Percentiles rank a stretch among this genome's conserved stretches.
phyloP scores from a whole-genome alignment of 2,797 vertebrate species.

The Thalassophryne amazonica region DNA sequence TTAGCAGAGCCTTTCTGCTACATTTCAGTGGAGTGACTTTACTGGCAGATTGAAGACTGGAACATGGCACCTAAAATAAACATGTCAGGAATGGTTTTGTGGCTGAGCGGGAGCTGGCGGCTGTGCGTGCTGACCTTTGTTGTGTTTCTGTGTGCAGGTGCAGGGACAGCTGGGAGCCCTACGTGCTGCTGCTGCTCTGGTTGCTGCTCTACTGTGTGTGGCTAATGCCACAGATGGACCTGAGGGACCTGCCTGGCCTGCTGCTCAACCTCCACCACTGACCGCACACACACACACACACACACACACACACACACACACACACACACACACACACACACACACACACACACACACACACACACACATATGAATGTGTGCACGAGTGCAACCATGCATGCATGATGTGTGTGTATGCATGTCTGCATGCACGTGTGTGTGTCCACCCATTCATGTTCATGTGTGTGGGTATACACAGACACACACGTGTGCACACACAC shows the following conservation, averaged over 20 bases:
- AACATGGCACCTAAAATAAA: no score
- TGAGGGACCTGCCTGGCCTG: conserved; percentile 69
- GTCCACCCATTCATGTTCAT: no score
- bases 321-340: neutral
- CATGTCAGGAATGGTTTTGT: no score
- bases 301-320: neutral
- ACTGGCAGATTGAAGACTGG: no score
- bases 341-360: neutral
- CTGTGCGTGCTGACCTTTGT: neutral
- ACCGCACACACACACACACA: conserved; percentile 23
- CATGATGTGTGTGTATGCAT: no score
- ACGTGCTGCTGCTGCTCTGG: conserved; percentile 89
- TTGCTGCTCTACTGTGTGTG: conserved; percentile 89
- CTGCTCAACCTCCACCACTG: conserved; percentile 68
- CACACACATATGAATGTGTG: no score
- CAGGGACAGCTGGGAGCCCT: conserved; percentile 69
- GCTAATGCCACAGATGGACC: conserved; percentile 88
- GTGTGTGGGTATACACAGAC: no score
- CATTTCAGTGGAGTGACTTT: no score
- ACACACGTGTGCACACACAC: no score
- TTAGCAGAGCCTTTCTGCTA: no score
- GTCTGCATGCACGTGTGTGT: no score
- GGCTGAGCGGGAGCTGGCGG: conserved; percentile 2
- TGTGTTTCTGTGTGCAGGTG: conserved; percentile 19
- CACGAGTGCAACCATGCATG: no score